Base-by-base conservation (phyloP, 1,140 invertebrate species). In the Trachymyrmex cornetzi region DNA sequence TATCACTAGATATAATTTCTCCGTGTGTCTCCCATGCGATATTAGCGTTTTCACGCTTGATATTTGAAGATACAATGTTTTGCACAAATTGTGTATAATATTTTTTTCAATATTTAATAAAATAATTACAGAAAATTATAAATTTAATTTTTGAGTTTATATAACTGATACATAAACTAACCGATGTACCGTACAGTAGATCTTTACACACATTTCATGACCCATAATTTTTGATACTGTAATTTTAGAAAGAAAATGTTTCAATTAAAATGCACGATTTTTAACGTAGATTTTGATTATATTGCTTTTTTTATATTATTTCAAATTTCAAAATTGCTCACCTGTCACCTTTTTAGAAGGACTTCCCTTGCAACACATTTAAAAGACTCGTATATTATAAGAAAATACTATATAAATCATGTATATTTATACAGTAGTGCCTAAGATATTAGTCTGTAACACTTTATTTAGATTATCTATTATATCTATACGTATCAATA, bases 1-100 rank as follows among this genome's bases (percentile, higher is more conserved):
- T 82, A 82, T 59, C 22, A 16, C 24, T 71, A 19, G 34, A 72
- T 72, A 48, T 59, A 72, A 82, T 72, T 72, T 72, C 22, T 48
- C 38, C 34, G 30, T n/a, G 59, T 7, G 34, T 11, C 34, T 71
- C 9, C 16, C 64, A 38, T 67, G 22, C 0, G 24, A 50, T 38
- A 53, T 80, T 69, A 38, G 14, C 7, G 30, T 80, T 27, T 59
- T 59, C 9, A 38, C 30, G 16, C 22, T 57, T 44, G 9, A 12
- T 53, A 53, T 67, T 71, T 48, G 24, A n/a, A 59, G 22, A 27
- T 50, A 48, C 38, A 22, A 53, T 1, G 6, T 22, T 50, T 53
- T 67, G 27, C 14, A 2, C 6, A 69, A 69, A 50, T 61, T 61
- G 2, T 14, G 22, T 30, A 34, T 61, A 61, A 27, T 63, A 12